phyloP scores from a whole-genome alignment of 1,140 invertebrate species.

The Trachymyrmex septentrionalis region DNA sequence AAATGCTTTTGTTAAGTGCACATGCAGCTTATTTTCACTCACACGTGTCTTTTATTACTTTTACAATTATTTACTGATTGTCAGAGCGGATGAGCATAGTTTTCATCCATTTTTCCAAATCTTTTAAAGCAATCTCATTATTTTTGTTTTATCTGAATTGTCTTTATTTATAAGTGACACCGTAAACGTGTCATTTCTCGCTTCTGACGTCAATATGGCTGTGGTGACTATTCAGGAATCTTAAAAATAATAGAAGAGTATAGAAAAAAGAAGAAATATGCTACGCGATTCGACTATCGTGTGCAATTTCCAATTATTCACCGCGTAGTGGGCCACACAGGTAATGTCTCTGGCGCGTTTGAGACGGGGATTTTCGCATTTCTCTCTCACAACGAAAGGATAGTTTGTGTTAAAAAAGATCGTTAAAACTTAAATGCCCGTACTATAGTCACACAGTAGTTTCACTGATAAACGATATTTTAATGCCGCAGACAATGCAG shows the following conservation, averaged over 20 bases:
- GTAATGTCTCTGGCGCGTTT: not conserved
- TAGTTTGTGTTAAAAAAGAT: not conserved
- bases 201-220: too few relatives aligned
- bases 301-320: not conserved
- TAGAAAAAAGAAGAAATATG: not conserved
- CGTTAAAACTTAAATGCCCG: not conserved
- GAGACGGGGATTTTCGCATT: not conserved
- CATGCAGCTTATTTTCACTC: too few relatives aligned
- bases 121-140: too few relatives aligned
- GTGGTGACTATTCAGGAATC: too few relatives aligned
- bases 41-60: too few relatives aligned
- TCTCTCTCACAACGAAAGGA: not conserved
- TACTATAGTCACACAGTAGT: not conserved
- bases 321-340: slow-evolving; percentile 10
- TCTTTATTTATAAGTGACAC: too few relatives aligned
- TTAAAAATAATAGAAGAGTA: not conserved
- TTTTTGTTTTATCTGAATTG: too few relatives aligned
- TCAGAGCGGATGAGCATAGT: too few relatives aligned
- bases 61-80: too few relatives aligned
- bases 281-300: not conserved
- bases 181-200: too few relatives aligned
- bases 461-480: slow-evolving; percentile 34
- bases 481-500: slow-evolving; percentile 2
- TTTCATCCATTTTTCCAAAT: too few relatives aligned
- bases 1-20: too few relatives aligned